Evolutionary conservation across 2,797 vertebrate species (phyloP), one percentile per base, ranked within the genome.

Genomic region (Trematomus bernacchii): DNA sequence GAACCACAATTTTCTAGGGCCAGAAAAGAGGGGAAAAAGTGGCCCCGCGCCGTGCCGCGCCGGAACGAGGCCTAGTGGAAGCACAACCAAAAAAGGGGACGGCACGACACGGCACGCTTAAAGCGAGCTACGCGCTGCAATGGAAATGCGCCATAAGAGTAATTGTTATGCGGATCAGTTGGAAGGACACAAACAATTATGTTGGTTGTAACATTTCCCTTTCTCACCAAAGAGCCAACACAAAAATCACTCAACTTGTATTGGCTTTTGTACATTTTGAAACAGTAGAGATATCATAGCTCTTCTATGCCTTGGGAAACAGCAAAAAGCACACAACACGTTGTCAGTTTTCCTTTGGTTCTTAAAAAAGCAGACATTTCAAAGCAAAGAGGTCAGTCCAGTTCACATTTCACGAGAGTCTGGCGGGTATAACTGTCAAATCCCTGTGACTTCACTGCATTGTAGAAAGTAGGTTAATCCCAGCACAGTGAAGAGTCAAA

Each of bases 391-490:
- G 73, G 82, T 89, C 75, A 73, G 59, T 57, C 51, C 10, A 50
- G 66, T 75, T 85, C 57, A 73, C 50, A 30, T 55, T 75, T n/a
- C 18, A 66, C 30, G 13, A 21, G 42, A 78, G 58, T 55, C 85
- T 78, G 66, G 48, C 0, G 68, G 65, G n/a, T 70, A 47, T 27
- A 54, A 44, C 80, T 79, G 80, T 82, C 82, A 87, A 57, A 79
- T 73, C 62, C 23, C 30, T 53, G 65, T 44, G 69, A 84, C 83
- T 77, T 70, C 44, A 64, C 76, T 64, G 73, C 53, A 13, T 37
- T 55, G 68, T 54, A 64, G 77, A 80, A 75, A 80, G 59, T 82
- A 51, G 68, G 55, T 80, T 76, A 77, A 76, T 88, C 81, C 50
- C 62, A 59, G 52, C 62, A 71, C 73, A 66, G 50, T 63, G 43